phyloP scores from a whole-genome alignment of 2,888 invertebrate genomes.

The Tachina lurida region DNA sequence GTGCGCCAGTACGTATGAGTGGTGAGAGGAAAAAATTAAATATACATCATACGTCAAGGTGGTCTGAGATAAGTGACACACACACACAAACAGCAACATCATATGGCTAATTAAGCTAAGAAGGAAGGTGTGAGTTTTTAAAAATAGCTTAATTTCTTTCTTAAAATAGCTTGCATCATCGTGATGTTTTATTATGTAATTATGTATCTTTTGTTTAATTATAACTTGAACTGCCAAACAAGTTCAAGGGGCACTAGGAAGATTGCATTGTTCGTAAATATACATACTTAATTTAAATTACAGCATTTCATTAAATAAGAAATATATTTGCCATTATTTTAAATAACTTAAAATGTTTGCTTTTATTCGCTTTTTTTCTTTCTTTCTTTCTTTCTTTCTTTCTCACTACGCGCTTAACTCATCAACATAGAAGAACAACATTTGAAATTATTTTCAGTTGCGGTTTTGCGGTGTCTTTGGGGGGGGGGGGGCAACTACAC shows the following conservation, averaged over 20 bases:
- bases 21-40: background rate
- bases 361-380: background rate
- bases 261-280: background rate
- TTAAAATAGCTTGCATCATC: background rate
- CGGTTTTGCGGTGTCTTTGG: background rate
- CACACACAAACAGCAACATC: background rate
- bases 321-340: background rate
- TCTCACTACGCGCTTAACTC: constrained; percentile 1
- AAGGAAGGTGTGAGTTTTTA: background rate
- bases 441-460: background rate
- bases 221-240: background rate
- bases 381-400: background rate
- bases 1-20: constrained; percentile 24
- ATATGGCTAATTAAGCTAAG: background rate
- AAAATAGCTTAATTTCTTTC: background rate
- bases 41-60: constrained; percentile 6
- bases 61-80: background rate
- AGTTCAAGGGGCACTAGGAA: background rate
- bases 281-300: background rate
- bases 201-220: constrained; percentile 6
- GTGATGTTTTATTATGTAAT: constrained; percentile 14
- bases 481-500: background rate
- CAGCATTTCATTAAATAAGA: background rate
- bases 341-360: background rate
- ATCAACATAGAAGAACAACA: constrained; percentile 9